Percentiles rank a stretch among this genome's conserved stretches.
These are phyloP conservation scores for Laodelphax striatellus DNA, from an alignment of 1,140 invertebrate genomes.

Conservation along the genomic window DNA sequence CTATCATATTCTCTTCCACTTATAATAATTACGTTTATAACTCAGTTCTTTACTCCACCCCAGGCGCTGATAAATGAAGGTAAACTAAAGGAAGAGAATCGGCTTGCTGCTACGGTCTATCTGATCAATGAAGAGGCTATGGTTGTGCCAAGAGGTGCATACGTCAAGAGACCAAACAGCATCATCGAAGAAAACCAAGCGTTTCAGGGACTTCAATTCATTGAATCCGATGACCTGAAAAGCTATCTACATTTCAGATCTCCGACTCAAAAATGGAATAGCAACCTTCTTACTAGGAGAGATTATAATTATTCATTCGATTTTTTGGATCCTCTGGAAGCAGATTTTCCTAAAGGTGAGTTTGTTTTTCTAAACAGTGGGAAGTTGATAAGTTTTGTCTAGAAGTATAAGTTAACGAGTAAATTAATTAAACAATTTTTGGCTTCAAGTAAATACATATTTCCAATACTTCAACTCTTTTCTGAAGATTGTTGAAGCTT, in stretches of 20 bases:
- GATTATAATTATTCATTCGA: constrained; percentile 69
- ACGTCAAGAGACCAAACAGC: constrained; percentile 51
- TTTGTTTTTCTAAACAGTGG: no score
- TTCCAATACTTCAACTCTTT: background rate
- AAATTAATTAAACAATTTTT: no score
- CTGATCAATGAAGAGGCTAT: constrained; percentile 54
- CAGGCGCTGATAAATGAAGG: constrained; percentile 4
- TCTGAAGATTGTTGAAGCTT: background rate
- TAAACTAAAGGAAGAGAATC: constrained; percentile 60
- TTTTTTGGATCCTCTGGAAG: constrained; percentile 59
- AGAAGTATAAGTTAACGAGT: background rate
- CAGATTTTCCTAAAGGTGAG: constrained; percentile 44
- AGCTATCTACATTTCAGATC: constrained; percentile 54
- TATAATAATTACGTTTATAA: no score
- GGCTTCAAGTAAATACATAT: no score
- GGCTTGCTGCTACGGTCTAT: constrained; percentile 52
- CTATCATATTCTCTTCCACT: no score
- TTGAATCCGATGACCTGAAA: constrained; percentile 47
- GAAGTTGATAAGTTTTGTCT: constrained; percentile 5
- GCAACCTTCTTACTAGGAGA: constrained; percentile 50
- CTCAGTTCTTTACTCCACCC: background rate
- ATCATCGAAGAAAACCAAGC: constrained; percentile 49
- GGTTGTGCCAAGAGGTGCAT: constrained; percentile 55
- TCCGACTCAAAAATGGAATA: constrained; percentile 54
- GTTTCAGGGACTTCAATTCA: constrained; percentile 46